Evolutionary conservation across 2,113 vertebrate species (phyloP).

Genomic region (Semnornis frantzii): DNA sequence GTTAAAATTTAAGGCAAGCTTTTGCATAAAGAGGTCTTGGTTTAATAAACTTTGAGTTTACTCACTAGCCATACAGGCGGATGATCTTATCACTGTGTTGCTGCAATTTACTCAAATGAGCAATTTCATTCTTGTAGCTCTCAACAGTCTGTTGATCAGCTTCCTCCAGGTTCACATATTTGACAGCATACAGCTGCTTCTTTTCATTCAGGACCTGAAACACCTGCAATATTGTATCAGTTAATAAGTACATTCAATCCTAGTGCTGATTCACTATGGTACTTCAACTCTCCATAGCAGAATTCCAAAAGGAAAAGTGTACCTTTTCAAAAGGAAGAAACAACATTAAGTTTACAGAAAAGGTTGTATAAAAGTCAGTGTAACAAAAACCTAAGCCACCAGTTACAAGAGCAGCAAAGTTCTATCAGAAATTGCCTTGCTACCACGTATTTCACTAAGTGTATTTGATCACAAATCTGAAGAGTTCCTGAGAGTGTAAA

Average conservation of each 20-base stretch:
- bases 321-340: background rate
- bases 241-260: background rate
- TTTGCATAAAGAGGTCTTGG: background rate
- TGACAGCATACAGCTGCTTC: conserved; percentile 93
- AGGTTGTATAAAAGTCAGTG: background rate
- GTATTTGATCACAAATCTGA: background rate
- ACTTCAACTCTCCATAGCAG: background rate
- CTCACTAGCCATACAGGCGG: conserved; percentile 94
- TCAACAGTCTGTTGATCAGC: conserved; percentile 90
- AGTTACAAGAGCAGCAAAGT: background rate
- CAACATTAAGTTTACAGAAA: background rate
- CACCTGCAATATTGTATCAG: conserved; percentile 76
- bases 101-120: conserved; percentile 91
- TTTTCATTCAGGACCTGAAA: conserved; percentile 94
- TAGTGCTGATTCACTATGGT: background rate
- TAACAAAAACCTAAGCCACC: background rate
- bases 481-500: background rate
- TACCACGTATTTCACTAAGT: background rate
- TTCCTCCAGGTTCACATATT: conserved; percentile 92
- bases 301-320: background rate
- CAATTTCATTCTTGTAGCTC: conserved; percentile 97
- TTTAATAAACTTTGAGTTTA: background rate
- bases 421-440: background rate
- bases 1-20: background rate
- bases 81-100: conserved; percentile 97